Evolutionary conservation across 1,140 invertebrate species (phyloP).

Genomic region (Drosophila seguyi): DNA sequence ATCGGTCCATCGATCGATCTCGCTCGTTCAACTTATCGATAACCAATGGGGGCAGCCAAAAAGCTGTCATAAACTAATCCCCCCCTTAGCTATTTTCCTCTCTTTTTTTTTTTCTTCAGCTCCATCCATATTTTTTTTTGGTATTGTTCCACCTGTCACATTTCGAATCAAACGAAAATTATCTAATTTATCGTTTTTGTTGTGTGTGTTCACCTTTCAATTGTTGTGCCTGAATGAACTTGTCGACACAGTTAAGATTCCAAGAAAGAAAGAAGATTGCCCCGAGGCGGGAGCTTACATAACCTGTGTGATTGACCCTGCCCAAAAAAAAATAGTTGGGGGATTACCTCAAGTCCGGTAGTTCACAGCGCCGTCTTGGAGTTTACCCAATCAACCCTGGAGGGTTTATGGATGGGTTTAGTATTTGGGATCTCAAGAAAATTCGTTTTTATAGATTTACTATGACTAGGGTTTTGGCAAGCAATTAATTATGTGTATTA

Average conservation of each 20-base stretch:
- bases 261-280: slow-evolving; percentile 41
- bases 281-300: slow-evolving; percentile 18
- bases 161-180: slow-evolving; percentile 42
- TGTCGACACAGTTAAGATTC: slow-evolving; percentile 61
- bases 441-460: not conserved
- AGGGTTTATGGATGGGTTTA: not conserved
- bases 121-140: too few relatives aligned
- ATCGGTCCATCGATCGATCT: slow-evolving; percentile 26
- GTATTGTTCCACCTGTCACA: slow-evolving; percentile 37
- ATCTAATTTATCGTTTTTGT: slow-evolving; percentile 65
- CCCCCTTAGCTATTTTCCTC: not conserved
- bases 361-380: not conserved
- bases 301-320: slow-evolving; percentile 26
- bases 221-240: slow-evolving; percentile 62
- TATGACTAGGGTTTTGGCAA: accelerated
- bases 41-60: slow-evolving; percentile 22
- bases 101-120: not conserved
- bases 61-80: slow-evolving; percentile 17
- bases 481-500: too few relatives aligned
- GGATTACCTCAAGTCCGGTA: slow-evolving; percentile 24
- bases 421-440: not conserved
- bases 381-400: not conserved
- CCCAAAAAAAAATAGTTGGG: slow-evolving; percentile 7
- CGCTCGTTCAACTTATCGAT: slow-evolving; percentile 7
- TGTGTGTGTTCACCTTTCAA: slow-evolving; percentile 14